Evolutionary conservation across 2,113 vertebrate species (phyloP), one percentile per base, ranked within the genome.

Genomic region (Tauraco erythrolophus): DNA sequence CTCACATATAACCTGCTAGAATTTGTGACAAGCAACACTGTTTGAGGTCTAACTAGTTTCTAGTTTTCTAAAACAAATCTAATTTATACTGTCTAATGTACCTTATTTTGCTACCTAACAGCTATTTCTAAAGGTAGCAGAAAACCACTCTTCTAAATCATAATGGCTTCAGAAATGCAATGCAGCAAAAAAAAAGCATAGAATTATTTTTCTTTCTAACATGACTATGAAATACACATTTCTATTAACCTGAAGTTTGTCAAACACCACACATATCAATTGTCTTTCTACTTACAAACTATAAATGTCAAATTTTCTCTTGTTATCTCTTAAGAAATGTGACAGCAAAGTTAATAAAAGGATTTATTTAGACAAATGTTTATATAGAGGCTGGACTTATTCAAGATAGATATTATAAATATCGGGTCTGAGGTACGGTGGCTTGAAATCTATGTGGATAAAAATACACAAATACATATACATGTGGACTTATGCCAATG

Each of bases 41-140:
- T 77, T 81, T 83, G 70, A 84, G n/a, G 41, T 79, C 53, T 71
- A 94, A 72, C 61, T 93, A 71, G 37, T 84, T 96, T 78, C 48
- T 56, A 57, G 41, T 72, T 28, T 83, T 79, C 57, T 69, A 85
- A 94, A 93, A 33, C 19, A 96, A 92, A 95, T 82, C 54, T 80
- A 74, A 81, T 91, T 84, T 92, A 60, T 62, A 61, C 64, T 58
- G 5, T 50, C 18, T 58, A 78, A 48, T 37, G 21, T 64, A 66
- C 7, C 51, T 74, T 86, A 62, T 94, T 88, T 88, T 92, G 37
- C 54, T 48, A 22, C 43, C 70, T 88, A 89, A 75, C 23, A 76
- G 21, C 9, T 87, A 19, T 95, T 93, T 96, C 46, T 91, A 86
- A 86, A 86, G 68, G 50, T n/a, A 86, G 46, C 18, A 85, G 61